Base-by-base conservation (phyloP, 2,888 invertebrate species). In the Oscheius sp. region DNA sequence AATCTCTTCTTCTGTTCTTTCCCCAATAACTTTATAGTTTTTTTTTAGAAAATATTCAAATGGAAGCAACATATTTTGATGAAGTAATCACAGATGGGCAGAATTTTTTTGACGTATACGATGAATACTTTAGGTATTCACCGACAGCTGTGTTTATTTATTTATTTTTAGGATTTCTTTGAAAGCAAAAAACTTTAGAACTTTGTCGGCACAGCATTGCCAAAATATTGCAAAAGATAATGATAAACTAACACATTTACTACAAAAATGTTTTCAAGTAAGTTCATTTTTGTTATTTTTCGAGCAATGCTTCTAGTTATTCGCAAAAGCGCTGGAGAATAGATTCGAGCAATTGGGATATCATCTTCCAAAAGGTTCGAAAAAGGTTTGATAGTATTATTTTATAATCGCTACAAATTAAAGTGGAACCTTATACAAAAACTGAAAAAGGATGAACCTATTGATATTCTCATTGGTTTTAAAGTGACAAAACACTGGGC, bases 401-500 rank as follows among this genome's bases (percentile, higher is more conserved):
- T 61, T 18, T 61, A 29, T 61, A 61, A 5, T 29, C 2, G 41
- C 6, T 61, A 29, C 45, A 13, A 35, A 18, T 43, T 61, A 35
- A 2, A 61, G 61, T 35, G 27, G 35, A 66, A 43, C 18, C 3
- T 25, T 63, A 6, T 23, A 16, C 2, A 18, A 5, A 63, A 18
- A 66, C 25, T 49, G 35, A 66, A 66, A 23, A 1, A 13, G 1
- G 25, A 49, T n/a, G 46, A 27, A 2, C 9, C 21, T 12, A 23
- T 66, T 13, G 25, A 35, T n/a, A 1, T 69, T 55, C 45, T 69
- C 0, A 74, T 81, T 27, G 79, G 78, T 49, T 81, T 81, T 69
- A 41, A 74, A 58, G 63, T 56, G 9, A 75, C 72, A 9, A 63
- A 72, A 12, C 52, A 74, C 13, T 85, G 85, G 84, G 73, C 74